Conservation (phyloP, 92 coral and sea anemone genomes). For the Parazoanthus atlanticus region DNA sequence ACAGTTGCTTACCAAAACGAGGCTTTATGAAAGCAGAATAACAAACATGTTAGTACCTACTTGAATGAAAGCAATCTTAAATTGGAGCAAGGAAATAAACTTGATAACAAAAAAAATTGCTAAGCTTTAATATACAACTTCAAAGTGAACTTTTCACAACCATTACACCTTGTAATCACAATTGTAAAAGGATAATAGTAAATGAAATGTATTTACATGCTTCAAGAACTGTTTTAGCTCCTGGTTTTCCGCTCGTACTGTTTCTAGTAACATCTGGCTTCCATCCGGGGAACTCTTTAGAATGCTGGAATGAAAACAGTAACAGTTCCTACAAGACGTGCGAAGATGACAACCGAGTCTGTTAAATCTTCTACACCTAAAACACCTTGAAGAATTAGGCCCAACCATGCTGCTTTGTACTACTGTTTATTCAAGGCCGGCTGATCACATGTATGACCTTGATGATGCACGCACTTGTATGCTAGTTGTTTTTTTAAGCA, state of each 20-base stretch:
- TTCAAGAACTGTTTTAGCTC: conserved; percentile 41
- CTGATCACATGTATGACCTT: too few species aligned
- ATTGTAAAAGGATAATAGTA: too few species aligned
- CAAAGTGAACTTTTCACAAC: too few species aligned
- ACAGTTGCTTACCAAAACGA: conserved; percentile 66
- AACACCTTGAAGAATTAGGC: too few species aligned
- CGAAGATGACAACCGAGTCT: too few species aligned
- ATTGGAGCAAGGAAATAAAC: not conserved
- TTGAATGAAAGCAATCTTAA: not conserved
- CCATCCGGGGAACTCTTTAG: conserved; percentile 76
- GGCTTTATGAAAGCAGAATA: conserved; percentile 49
- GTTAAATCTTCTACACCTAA: too few species aligned
- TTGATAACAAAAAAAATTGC: not conserved
- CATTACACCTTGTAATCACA: too few species aligned
- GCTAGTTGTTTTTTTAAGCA: too few species aligned
- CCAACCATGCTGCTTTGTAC: too few species aligned
- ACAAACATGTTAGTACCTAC: not conserved
- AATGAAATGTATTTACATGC: conserved; percentile 26
- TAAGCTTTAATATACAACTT: not conserved
- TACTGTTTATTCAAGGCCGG: too few species aligned
- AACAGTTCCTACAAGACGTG: not conserved
- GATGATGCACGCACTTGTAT: too few species aligned
- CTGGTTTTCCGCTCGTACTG: conserved; percentile 53
- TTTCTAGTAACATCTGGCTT: conserved; percentile 70
- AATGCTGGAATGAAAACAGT: conserved; percentile 40